Conservation (phyloP, 2,888 invertebrate species). For the Cantharis rustica region DNA sequence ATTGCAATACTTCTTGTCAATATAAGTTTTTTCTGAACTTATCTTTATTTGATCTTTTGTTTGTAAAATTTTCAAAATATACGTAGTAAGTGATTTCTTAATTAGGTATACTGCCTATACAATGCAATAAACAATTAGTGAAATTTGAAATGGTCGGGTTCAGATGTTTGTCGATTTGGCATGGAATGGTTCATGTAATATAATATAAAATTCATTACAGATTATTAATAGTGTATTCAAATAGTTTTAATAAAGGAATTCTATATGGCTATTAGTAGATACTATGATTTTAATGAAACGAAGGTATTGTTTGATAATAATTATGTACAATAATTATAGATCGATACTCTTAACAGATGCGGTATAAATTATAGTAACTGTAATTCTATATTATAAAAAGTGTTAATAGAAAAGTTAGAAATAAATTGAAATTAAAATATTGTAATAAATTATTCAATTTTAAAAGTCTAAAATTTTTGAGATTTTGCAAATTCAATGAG, state of each 20-base stretch:
- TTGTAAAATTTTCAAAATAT: no score
- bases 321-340: neutral
- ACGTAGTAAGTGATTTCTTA: no score
- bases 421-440: neutral
- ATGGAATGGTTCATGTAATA: neutral
- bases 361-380: neutral
- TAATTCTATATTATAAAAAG: neutral
- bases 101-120: no score
- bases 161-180: no score
- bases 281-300: neutral
- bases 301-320: neutral
- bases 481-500: no score
- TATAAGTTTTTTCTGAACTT: no score
- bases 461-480: no score
- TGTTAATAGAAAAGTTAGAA: neutral
- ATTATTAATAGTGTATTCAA: neutral
- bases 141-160: no score
- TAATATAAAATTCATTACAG: neutral
- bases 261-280: neutral
- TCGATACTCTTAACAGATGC: neutral
- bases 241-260: neutral
- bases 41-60: no score
- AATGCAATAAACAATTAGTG: no score
- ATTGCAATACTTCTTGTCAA: no score
- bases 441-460: no score